Conservation (phyloP, 2,888 invertebrate genomes). For the Calliopum simillimum region DNA sequence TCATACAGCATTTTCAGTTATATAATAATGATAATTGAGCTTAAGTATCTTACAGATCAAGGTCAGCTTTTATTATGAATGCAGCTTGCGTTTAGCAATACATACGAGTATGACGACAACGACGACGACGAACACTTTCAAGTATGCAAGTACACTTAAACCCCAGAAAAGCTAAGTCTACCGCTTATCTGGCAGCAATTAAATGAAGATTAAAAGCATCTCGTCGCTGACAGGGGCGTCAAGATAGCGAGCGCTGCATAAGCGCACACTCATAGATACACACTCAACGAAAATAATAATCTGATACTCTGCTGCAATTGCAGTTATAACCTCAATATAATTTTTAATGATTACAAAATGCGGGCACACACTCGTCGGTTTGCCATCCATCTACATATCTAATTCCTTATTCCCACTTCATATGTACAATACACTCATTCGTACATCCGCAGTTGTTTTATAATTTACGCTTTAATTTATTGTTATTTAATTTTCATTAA, state of each 20-base stretch:
- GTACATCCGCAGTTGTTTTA: background rate
- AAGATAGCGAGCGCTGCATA: background rate
- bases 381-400: no score
- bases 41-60: constrained; percentile 2
- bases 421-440: no score
- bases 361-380: no score
- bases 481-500: constrained; percentile 9
- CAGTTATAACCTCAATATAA: background rate
- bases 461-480: constrained; percentile 13
- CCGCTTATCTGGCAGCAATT: constrained; percentile 2
- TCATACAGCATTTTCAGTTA: no score
- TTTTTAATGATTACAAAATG: no score
- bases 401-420: no score
- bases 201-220: background rate
- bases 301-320: background rate
- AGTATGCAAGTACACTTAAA: no score
- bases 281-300: no score
- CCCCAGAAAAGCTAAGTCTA: background rate
- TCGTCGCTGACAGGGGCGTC: constrained; percentile 3
- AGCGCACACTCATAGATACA: no score
- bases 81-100: background rate
- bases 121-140: no score
- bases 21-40: background rate
- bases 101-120: no score
- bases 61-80: background rate